phyloP scores from a whole-genome alignment of 1,140 invertebrate species.

The Drosophila kurseongensis region DNA sequence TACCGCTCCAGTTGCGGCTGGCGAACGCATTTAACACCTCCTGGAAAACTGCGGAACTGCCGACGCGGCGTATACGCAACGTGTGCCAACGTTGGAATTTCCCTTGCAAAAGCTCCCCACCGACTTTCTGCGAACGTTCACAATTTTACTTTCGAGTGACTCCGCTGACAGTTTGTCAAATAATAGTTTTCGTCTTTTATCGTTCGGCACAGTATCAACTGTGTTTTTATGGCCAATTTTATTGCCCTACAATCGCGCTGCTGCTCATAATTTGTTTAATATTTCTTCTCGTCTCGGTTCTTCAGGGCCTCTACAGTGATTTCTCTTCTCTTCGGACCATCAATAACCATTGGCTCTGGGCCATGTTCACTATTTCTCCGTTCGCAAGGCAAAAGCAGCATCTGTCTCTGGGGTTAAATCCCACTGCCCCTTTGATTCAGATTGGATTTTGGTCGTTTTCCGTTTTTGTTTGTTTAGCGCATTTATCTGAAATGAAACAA shows the following conservation, averaged over 20 bases:
- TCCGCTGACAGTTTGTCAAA: slow-evolving; percentile 49
- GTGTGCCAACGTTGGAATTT: slow-evolving; percentile 1
- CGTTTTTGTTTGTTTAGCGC: slow-evolving; percentile 31
- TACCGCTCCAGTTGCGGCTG: slow-evolving; percentile 46
- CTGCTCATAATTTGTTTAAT: slow-evolving; percentile 49
- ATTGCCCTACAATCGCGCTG: slow-evolving; percentile 41
- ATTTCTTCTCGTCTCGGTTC: slow-evolving; percentile 39
- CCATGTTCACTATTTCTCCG: slow-evolving; percentile 36
- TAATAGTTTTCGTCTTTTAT: slow-evolving; percentile 53
- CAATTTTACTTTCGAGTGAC: slow-evolving; percentile 53
- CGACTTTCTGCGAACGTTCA: slow-evolving; percentile 51
- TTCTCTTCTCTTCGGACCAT: slow-evolving; percentile 31
- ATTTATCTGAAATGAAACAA: slow-evolving; percentile 78
- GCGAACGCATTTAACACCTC: slow-evolving; percentile 71
- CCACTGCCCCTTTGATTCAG: slow-evolving; percentile 14
- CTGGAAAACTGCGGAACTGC: slow-evolving; percentile 31
- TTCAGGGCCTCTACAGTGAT: slow-evolving; percentile 39
- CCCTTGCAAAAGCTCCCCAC: background rate
- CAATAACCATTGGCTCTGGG: slow-evolving; percentile 58
- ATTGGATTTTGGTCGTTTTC: slow-evolving; percentile 36
- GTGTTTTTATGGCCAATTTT: slow-evolving; percentile 66
- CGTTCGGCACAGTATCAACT: slow-evolving; percentile 33
- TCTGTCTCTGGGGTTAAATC: slow-evolving; percentile 48
- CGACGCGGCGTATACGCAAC: slow-evolving; percentile 64
- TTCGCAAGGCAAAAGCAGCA: slow-evolving; percentile 36